A percentile compares a stretch with the other conserved stretches of the same genome.
Evolutionary conservation across 2,888 invertebrate genomes (phyloP).

Genomic region (Agonopterix heracliana): DNA sequence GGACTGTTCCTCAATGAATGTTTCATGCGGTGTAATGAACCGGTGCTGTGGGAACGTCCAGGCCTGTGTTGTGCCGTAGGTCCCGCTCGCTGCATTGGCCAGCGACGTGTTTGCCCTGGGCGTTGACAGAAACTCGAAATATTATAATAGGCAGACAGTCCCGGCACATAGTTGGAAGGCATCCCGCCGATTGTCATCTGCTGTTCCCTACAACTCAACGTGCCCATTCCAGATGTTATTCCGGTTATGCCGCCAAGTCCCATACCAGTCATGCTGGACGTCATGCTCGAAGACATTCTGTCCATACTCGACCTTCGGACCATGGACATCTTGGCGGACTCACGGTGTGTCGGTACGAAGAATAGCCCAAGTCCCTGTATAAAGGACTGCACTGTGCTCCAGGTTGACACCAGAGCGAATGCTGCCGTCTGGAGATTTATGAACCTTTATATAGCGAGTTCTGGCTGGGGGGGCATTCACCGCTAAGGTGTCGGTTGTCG

Average conservation of each 20-base stretch:
- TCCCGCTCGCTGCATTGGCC: conserved; percentile 68
- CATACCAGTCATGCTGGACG: conserved; percentile 72
- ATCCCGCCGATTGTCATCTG: conserved; percentile 70
- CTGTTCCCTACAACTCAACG: conserved; percentile 66
- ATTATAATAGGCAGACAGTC: conserved; percentile 68
- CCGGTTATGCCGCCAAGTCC: conserved; percentile 68
- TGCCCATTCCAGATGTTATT: conserved; percentile 61
- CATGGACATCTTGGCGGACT: conserved; percentile 50
- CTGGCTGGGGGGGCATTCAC: conserved; percentile 48
- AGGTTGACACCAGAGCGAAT: conserved; percentile 66
- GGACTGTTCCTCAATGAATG: conserved; percentile 67
- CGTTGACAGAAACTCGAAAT: conserved; percentile 72
- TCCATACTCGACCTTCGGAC: conserved; percentile 67
- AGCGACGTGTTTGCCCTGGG: conserved; percentile 68
- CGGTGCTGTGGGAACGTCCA: conserved; percentile 67
- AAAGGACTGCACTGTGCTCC: conserved; percentile 55
- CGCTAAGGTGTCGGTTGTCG: conserved; percentile 55
- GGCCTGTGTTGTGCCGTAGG: conserved; percentile 69
- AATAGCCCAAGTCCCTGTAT: conserved; percentile 28
- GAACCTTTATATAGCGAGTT: conserved; percentile 47
- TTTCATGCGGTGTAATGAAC: conserved; percentile 64
- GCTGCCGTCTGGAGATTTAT: conserved; percentile 30
- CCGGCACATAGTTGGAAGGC: conserved; percentile 72
- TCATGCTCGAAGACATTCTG: conserved; percentile 72
- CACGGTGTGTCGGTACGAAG: conserved; percentile 14